Conservation (phyloP, 1,140 invertebrate genomes). For the Carposina sasakii region DNA sequence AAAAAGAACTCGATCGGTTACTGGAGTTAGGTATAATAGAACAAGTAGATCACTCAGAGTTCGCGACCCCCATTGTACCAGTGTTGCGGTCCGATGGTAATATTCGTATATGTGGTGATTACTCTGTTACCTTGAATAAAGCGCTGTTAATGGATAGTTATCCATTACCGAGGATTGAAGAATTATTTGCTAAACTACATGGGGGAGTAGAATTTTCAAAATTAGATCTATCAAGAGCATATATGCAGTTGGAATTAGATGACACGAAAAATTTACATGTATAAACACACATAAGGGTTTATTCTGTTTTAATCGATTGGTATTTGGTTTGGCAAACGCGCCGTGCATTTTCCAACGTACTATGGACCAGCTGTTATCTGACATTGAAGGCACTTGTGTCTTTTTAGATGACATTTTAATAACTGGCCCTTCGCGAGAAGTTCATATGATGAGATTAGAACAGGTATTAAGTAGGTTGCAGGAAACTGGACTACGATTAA, state of each 20-base stretch:
- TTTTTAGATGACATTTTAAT: constrained; percentile 43
- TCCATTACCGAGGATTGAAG: constrained; percentile 16
- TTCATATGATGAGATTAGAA: constrained; percentile 31
- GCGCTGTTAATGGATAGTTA: constrained; percentile 21
- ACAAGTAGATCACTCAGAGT: constrained; percentile 1
- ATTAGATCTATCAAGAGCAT: constrained; percentile 28
- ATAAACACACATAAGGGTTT: constrained; percentile 33
- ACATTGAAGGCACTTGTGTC: constrained; percentile 13
- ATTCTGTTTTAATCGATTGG: constrained; percentile 24
- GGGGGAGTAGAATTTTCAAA: constrained; percentile 32
- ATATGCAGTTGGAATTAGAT: constrained; percentile 23
- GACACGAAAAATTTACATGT: constrained; percentile 22
- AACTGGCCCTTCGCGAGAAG: constrained; percentile 19
- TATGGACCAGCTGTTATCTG: constrained; percentile 29
- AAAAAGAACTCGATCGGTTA: background rate
- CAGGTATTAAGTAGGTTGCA: constrained; percentile 26
- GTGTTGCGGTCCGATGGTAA: constrained; percentile 3
- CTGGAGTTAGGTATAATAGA: constrained; percentile 3
- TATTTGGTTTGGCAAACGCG: constrained; percentile 24
- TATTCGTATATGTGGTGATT: constrained; percentile 28
- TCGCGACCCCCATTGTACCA: background rate
- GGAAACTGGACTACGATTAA: constrained; percentile 28
- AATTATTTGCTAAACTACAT: constrained; percentile 28
- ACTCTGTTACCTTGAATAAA: constrained; percentile 31
- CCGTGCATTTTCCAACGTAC: constrained; percentile 29